A percentile compares a stretch with the other conserved stretches of the same genome.
These are phyloP conservation scores for Girardinichthys multiradiatus DNA, from an alignment of 2,113 vertebrate genomes.

Conservation along the genomic window DNA sequence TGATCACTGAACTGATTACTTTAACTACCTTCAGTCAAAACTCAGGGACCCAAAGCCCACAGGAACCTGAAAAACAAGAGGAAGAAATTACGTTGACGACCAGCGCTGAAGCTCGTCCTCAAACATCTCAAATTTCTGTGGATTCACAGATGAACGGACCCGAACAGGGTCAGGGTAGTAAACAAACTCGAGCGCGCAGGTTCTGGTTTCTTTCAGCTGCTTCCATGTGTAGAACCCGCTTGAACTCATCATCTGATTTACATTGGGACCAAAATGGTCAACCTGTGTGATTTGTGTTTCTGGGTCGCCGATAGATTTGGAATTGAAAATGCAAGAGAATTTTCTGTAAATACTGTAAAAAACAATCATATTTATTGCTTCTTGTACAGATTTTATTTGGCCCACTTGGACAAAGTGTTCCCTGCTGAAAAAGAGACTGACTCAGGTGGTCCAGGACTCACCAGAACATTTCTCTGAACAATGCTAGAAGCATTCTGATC, in stretches of 20 bases:
- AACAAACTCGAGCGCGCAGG: too few relatives aligned
- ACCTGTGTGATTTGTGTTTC: too few relatives aligned
- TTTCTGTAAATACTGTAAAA: conserved; percentile 1
- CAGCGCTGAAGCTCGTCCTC: background rate
- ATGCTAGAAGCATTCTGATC: background rate
- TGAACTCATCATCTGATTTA: background rate
- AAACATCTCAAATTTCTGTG: background rate
- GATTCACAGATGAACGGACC: too few relatives aligned
- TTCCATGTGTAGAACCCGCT: background rate
- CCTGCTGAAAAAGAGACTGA: background rate
- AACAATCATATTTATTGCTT: conserved; percentile 1
- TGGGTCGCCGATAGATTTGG: too few relatives aligned
- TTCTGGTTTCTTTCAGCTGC: background rate
- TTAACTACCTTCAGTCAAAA: background rate
- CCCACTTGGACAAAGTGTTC: background rate
- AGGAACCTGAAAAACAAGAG: background rate
- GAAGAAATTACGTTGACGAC: background rate
- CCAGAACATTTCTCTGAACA: background rate
- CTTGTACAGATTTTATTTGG: background rate
- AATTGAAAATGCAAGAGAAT: too few relatives aligned
- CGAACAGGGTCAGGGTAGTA: too few relatives aligned
- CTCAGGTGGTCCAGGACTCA: background rate
- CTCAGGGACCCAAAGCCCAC: background rate
- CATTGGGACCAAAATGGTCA: too few relatives aligned
- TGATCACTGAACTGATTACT: background rate